These are phyloP conservation scores for Harpagoxenus sublaevis DNA, from an alignment of 2,888 invertebrate species.

Conservation along the genomic window DNA sequence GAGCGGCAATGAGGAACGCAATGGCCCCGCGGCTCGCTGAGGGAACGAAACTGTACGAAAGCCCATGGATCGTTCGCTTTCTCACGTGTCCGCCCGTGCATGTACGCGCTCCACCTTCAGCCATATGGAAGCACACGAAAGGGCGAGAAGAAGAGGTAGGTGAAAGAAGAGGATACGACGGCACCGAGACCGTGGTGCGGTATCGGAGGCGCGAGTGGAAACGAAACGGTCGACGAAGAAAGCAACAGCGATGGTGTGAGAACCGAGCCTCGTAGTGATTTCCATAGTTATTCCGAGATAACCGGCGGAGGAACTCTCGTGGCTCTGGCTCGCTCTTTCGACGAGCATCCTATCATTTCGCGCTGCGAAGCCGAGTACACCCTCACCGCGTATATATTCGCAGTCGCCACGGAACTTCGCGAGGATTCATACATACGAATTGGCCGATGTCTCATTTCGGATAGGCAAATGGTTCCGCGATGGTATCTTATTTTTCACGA, in stretches of 20 bases:
- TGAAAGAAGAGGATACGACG: slow-evolving; percentile 36
- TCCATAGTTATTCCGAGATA: slow-evolving; percentile 83
- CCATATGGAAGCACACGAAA: slow-evolving; percentile 34
- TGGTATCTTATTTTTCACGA: neutral
- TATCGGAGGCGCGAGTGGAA: slow-evolving; percentile 67
- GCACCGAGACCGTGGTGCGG: slow-evolving; percentile 9
- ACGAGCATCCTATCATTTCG: slow-evolving; percentile 79
- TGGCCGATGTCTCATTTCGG: slow-evolving; percentile 12
- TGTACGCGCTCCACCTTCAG: slow-evolving; percentile 29
- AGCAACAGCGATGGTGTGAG: slow-evolving; percentile 80
- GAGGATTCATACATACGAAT: slow-evolving; percentile 62
- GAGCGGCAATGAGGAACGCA: slow-evolving; percentile 51
- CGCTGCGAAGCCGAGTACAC: slow-evolving; percentile 60
- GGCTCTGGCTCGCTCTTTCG: slow-evolving; percentile 66
- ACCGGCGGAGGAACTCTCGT: slow-evolving; percentile 73
- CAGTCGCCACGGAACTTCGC: slow-evolving; percentile 60
- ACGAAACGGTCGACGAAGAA: slow-evolving; percentile 72
- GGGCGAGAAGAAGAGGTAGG: slow-evolving; percentile 47
- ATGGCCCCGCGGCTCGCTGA: slow-evolving; percentile 51
- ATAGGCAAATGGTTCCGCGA: neutral
- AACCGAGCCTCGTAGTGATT: slow-evolving; percentile 81
- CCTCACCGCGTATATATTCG: slow-evolving; percentile 61
- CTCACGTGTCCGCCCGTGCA: slow-evolving; percentile 66
- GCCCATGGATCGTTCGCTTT: slow-evolving; percentile 63
- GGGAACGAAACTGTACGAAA: slow-evolving; percentile 64